A percentile compares a stretch with the other conserved stretches of the same genome.
Conservation (phyloP, 2,888 invertebrate species). For the Autographa gamma region DNA sequence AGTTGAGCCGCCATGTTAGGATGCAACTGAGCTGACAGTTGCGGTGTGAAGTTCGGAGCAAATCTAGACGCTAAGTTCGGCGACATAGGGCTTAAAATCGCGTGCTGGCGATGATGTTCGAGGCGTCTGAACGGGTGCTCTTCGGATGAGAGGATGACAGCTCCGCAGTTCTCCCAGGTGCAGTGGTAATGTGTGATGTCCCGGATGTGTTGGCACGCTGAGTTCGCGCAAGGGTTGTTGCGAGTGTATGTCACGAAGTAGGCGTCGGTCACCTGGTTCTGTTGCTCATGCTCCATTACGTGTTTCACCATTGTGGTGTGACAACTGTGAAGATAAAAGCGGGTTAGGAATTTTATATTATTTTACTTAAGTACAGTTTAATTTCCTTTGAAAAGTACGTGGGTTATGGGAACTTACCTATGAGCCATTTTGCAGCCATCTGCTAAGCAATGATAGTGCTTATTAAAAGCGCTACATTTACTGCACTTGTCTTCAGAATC, state of each 20-base stretch:
- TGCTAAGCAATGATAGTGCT: slow-evolving; percentile 96
- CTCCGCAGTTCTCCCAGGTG: slow-evolving; percentile 95
- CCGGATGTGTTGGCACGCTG: slow-evolving; percentile 92
- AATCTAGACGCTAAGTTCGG: slow-evolving; percentile 89
- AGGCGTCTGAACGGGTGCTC: slow-evolving; percentile 94
- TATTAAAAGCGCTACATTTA: slow-evolving; percentile 91
- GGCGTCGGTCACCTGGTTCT: slow-evolving; percentile 95
- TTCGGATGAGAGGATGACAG: slow-evolving; percentile 92
- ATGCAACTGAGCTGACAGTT: slow-evolving; percentile 83
- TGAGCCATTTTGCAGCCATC: slow-evolving; percentile 93
- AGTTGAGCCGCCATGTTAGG: slow-evolving; percentile 86
- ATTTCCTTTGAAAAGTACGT: neutral
- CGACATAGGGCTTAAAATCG: slow-evolving; percentile 91
- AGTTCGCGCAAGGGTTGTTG: slow-evolving; percentile 90
- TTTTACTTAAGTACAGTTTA: neutral
- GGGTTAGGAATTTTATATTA: neutral
- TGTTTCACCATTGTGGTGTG: slow-evolving; percentile 94
- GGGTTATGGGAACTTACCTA: slow-evolving; percentile 80
- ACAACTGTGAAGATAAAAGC: slow-evolving; percentile 74
- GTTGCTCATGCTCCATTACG: slow-evolving; percentile 95
- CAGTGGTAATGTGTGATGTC: slow-evolving; percentile 96
- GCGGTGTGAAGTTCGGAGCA: slow-evolving; percentile 87
- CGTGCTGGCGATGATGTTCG: slow-evolving; percentile 96
- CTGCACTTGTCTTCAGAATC: slow-evolving; percentile 88
- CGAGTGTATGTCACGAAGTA: slow-evolving; percentile 92